Evolutionary conservation across 30 jellyfish, hydroid and myxozoan genomes (phyloP), one percentile per base, ranked within the genome.

Genomic region (Aurelia aurita): DNA sequence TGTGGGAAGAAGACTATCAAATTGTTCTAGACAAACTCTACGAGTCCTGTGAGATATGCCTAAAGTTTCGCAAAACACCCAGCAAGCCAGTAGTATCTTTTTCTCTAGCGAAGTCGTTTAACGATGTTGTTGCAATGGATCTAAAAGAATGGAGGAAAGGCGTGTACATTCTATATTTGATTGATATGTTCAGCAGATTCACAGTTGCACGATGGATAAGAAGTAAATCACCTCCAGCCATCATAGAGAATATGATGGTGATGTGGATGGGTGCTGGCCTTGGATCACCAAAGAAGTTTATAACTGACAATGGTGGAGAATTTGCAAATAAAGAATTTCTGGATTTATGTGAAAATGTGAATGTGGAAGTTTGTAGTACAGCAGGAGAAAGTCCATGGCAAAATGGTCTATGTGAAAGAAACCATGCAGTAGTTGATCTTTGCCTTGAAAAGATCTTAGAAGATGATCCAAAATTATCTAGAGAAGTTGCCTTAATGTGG

Each of bases 91-190:
- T 49, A 22, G 84, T 72, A 25, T 39, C 72, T 23, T 32, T 72
- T 74, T 49, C 84, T 26, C 58, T 66, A 26, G 78, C 78, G 28
- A 35, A 28, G n/a, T 35, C 53, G 15, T 66, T 66, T n/a, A 66
- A 72, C 44, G 86, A 54, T 26, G 64, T 32, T 32, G 86, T 44
- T 10, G 79, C 86, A 46, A 9, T 74, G 49, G 86, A 74, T 55
- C 53, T 74, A 20, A 74, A 74, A 55, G 64, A 23, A 29, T 74
- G 77, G 86, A 26, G 47, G 54, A 4, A 54, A 32, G 28, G 3
- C 16, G 22, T 26, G 3, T 47, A 21, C 43, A 74, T 44, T 23
- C 79, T 74, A 46, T 55, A 74, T 26, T 39, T 74, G 63, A 74
- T 74, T 44, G 79, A 74, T 53, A 47, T 74, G 77, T 72, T 49